Base-by-base conservation (phyloP, 2,888 invertebrate genomes). In the Drosophila kuntzei region DNA sequence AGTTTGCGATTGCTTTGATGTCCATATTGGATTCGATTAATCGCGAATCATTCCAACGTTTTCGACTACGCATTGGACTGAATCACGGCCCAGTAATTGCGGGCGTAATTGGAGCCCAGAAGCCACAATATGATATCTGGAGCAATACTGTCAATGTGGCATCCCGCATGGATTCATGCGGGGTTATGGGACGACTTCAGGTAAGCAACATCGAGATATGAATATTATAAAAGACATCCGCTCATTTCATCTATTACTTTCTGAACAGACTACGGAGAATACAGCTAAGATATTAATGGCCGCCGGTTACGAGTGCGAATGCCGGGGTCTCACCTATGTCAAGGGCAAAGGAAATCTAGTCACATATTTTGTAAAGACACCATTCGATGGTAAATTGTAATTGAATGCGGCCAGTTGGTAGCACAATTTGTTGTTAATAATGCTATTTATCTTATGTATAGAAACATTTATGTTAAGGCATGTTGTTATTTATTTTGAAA, bases 81-180 rank as follows among this genome's bases (percentile, higher is more conserved):
- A 92, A 92, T 87, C 92, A 92, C 69, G 92, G 92, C 0, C 92
- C 92, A 0, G 98, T 98, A 22, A 98, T 98, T 90, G 98, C 98
- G 0, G 99, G 98, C 0, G 98, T 99, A 16, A 98, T 99, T 22
- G 98, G 98, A 0, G 98, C 98, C 0, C 98, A 98, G 91, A 99
- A 99, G 90, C 99, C 99, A 0, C 98, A 99, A 92, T 99, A 98
- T 92, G 99, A 99, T 91, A 99, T 99, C 83, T 99, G 99, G 99
- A 98, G 99, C 12, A 98, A 99, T 92, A 98, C 99, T 0, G 99
- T 99, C 14, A 99, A 99, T 91, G 98, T 99, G 11, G 98, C 99
- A 1, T 98, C 98, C 5, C 93, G 99, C 50, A 99, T 99, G 99
- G 99, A 99, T 93, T 98, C 98, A 71, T 98, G 97, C 70, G 98